Evolutionary conservation across 2,797 vertebrate species (phyloP).

Genomic region (Anolis apletophallus): DNA sequence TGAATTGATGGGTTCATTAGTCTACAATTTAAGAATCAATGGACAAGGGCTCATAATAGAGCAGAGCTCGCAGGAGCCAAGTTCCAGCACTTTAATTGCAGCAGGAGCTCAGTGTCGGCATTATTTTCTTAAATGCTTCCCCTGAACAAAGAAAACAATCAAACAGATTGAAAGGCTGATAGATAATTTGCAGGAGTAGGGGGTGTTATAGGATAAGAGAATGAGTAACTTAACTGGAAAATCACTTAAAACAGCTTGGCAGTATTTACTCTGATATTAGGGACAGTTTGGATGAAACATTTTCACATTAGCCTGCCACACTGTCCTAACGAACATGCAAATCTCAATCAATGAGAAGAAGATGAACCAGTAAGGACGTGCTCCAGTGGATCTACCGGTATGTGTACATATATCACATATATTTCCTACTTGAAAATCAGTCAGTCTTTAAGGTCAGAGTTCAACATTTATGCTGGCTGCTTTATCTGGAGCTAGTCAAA

Average conservation of each 20-base stretch:
- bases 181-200: constrained; percentile 27
- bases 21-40: constrained; percentile 66
- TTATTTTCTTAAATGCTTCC: constrained; percentile 62
- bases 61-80: constrained; percentile 64
- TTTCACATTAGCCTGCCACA: background rate
- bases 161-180: constrained; percentile 51
- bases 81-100: constrained; percentile 70
- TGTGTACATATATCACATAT: background rate
- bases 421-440: background rate
- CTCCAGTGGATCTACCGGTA: background rate
- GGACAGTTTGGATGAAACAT: constrained; percentile 20
- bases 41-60: constrained; percentile 65
- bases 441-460: background rate
- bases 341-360: constrained; percentile 8
- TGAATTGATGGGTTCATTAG: constrained; percentile 75
- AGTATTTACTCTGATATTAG: constrained; percentile 29
- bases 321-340: constrained; percentile 16
- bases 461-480: background rate
- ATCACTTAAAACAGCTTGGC: background rate
- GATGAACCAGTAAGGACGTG: background rate
- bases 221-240: constrained; percentile 31
- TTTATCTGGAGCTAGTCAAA: background rate
- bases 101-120: constrained; percentile 57
- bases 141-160: constrained; percentile 54
- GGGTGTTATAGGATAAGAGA: constrained; percentile 37